Evolutionary conservation across 2,888 invertebrate species (phyloP).

Genomic region (Petrophora chlorosata): DNA sequence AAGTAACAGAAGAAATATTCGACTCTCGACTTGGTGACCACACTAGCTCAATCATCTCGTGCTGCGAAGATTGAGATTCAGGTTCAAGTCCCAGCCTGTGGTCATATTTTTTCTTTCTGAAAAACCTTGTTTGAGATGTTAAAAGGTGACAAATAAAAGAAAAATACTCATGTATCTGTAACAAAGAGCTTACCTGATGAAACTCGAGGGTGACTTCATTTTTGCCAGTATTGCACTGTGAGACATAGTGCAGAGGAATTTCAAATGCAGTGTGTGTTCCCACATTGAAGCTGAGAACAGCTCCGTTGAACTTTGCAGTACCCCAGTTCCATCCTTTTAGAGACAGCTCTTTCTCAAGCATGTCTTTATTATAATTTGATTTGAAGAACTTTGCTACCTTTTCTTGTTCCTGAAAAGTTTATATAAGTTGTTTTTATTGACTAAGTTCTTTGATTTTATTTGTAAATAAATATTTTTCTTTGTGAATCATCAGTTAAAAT

Average conservation of each 20-base stretch:
- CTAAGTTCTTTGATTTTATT: too few species aligned
- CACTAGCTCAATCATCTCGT: too few species aligned
- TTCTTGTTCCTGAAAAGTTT: constrained; percentile 90
- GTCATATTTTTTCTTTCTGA: too few species aligned
- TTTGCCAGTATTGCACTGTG: constrained; percentile 97
- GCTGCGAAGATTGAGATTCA: too few species aligned
- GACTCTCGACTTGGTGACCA: too few species aligned
- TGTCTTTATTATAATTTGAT: constrained; percentile 91
- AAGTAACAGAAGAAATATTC: too few species aligned
- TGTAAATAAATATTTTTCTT: too few species aligned
- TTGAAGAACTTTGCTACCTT: constrained; percentile 96
- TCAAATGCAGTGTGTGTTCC: constrained; percentile 95
- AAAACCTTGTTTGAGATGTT: too few species aligned
- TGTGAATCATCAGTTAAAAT: too few species aligned
- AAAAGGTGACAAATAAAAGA: too few species aligned
- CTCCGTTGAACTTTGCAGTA: constrained; percentile 95
- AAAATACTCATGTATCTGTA: too few species aligned
- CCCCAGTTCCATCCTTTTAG: constrained; percentile 99
- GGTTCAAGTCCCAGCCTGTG: too few species aligned
- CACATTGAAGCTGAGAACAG: constrained; percentile 93
- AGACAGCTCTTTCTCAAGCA: constrained; percentile 96
- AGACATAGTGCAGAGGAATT: constrained; percentile 97
- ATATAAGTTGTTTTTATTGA: background rate
- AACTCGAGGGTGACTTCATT: constrained; percentile 99
- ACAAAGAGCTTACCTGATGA: constrained; percentile 89